Conservation (phyloP, 2,797 vertebrate species). For the Chromis chromis region DNA sequence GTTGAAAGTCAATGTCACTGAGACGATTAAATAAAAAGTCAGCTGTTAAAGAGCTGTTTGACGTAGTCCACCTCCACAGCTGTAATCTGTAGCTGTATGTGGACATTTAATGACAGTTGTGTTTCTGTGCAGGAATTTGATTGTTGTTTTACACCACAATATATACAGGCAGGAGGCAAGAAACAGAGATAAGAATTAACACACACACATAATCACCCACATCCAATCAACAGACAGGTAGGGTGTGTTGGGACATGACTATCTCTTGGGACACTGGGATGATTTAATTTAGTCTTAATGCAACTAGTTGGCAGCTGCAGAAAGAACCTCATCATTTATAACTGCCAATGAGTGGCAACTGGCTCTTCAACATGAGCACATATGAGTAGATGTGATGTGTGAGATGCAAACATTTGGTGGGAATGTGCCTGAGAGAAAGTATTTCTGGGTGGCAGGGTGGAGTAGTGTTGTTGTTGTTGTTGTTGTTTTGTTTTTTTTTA, state of each 20-base stretch:
- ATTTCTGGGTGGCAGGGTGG: too few relatives aligned
- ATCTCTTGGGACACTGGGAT: not conserved
- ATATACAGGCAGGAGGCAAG: not conserved
- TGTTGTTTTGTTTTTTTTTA: too few relatives aligned
- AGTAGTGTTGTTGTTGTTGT: too few relatives aligned
- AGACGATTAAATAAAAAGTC: too few relatives aligned
- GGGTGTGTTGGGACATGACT: not conserved
- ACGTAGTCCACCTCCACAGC: too few relatives aligned
- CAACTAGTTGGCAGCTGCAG: not conserved
- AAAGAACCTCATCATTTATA: not conserved
- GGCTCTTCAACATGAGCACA: too few relatives aligned
- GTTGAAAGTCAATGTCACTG: too few relatives aligned
- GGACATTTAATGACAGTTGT: not conserved
- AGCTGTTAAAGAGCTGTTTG: too few relatives aligned
- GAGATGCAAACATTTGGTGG: too few relatives aligned
- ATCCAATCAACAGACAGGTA: not conserved
- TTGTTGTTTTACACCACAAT: not conserved
- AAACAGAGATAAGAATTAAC: not conserved
- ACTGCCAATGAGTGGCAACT: not conserved
- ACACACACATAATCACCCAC: not conserved
- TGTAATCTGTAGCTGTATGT: not conserved
- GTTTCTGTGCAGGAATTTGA: not conserved
- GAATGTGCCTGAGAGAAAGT: too few relatives aligned
- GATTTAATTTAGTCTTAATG: slow-evolving; percentile 9
- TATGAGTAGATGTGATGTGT: too few relatives aligned